These are phyloP conservation scores for Squalus acanthias DNA, from an alignment of 2,797 vertebrate species.

Conservation along the genomic window DNA sequence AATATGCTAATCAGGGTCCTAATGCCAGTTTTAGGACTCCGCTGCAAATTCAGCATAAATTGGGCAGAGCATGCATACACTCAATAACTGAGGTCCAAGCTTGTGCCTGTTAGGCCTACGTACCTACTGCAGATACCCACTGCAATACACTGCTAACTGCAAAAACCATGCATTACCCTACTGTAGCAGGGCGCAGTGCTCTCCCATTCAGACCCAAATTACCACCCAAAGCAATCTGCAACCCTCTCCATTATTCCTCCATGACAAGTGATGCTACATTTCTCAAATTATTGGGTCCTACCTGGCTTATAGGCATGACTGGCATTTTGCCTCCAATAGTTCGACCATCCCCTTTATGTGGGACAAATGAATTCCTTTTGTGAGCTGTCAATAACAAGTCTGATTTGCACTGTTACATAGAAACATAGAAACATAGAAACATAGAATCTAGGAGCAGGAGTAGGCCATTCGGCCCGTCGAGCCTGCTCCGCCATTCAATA, in stretches of 20 bases:
- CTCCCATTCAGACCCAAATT: too few relatives aligned
- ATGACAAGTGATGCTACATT: background rate
- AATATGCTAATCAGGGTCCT: background rate
- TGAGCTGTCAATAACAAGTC: background rate
- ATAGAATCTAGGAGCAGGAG: too few relatives aligned
- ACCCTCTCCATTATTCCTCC: background rate
- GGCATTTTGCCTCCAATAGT: too few relatives aligned
- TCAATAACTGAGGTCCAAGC: background rate
- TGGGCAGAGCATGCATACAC: background rate
- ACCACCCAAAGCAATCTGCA: background rate
- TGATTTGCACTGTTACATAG: background rate
- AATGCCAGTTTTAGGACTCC: background rate
- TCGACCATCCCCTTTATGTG: too few relatives aligned
- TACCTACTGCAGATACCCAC: background rate
- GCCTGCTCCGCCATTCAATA: too few relatives aligned
- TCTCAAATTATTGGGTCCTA: too few relatives aligned
- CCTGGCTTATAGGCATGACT: too few relatives aligned
- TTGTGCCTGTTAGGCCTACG: background rate
- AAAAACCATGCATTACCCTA: background rate
- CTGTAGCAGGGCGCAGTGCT: background rate
- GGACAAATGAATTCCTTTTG: too few relatives aligned
- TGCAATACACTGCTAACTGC: background rate
- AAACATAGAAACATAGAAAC: too few relatives aligned
- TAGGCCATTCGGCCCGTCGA: too few relatives aligned
- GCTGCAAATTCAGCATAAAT: background rate